Evolutionary conservation across 1,140 invertebrate genomes (phyloP).

Genomic region (Trichonephila clavipes): DNA sequence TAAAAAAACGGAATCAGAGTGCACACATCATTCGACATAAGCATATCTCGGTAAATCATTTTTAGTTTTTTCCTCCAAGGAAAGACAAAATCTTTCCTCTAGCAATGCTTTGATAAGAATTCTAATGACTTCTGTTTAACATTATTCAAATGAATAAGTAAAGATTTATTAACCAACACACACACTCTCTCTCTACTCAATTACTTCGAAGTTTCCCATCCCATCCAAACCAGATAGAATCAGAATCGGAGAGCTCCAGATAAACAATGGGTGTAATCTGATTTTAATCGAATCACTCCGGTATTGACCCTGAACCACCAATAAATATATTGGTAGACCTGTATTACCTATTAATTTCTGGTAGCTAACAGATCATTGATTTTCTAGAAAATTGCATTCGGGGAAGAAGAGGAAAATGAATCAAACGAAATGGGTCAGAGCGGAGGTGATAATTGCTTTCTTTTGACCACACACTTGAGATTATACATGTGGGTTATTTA

Average conservation of each 20-base stretch:
- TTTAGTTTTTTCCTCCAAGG: no score
- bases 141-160: neutral
- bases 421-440: slow-evolving; percentile 65
- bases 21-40: no score
- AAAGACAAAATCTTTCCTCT: neutral
- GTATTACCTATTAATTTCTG: slow-evolving; percentile 4
- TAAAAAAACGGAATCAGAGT: no score
- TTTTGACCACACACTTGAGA: neutral
- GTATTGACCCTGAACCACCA: slow-evolving; percentile 46
- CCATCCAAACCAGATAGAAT: neutral
- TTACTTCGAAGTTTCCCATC: slow-evolving; percentile 1
- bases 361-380: slow-evolving; percentile 38
- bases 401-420: slow-evolving; percentile 34
- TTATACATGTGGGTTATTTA: slow-evolving; percentile 52
- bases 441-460: slow-evolving; percentile 73
- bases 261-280: slow-evolving; percentile 7
- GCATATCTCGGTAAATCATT: no score
- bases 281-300: slow-evolving; percentile 36
- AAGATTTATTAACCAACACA: neutral
- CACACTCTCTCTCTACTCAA: neutral
- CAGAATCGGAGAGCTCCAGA: neutral
- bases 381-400: slow-evolving; percentile 41
- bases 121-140: neutral
- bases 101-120: neutral
- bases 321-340: slow-evolving; percentile 27